Conservation (phyloP, 2,888 invertebrate species). For the Leucoma salicis region DNA sequence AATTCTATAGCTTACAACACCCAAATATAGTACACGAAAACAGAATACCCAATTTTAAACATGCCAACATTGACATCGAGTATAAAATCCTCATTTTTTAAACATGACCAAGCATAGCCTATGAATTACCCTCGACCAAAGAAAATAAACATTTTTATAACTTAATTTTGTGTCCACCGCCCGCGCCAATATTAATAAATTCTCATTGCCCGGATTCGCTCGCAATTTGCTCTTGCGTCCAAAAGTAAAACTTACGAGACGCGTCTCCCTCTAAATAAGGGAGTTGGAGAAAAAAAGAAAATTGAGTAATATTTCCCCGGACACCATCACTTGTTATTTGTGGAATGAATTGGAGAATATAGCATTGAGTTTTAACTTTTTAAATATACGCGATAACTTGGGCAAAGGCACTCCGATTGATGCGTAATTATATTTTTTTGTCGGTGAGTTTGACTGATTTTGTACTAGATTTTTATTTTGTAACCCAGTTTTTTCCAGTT, state of each 20-base stretch:
- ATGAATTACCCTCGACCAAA: slow-evolving; percentile 11
- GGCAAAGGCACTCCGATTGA: too few species aligned
- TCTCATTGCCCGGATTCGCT: slow-evolving; percentile 74
- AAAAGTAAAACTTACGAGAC: slow-evolving; percentile 71
- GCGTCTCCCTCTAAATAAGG: slow-evolving; percentile 67
- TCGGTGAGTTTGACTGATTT: too few species aligned
- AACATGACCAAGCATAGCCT: slow-evolving; percentile 9
- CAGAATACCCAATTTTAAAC: too few species aligned
- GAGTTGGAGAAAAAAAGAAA: slow-evolving; percentile 34
- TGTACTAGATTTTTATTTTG: too few species aligned
- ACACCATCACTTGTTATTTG: slow-evolving; percentile 4
- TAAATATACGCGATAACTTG: too few species aligned
- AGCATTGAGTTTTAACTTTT: neutral
- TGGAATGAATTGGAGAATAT: neutral
- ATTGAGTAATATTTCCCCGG: slow-evolving; percentile 2
- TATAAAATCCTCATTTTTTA: slow-evolving; percentile 6
- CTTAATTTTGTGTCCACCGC: slow-evolving; percentile 58
- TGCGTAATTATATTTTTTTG: too few species aligned
- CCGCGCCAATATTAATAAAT: slow-evolving; percentile 79
- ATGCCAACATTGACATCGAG: too few species aligned
- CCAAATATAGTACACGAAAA: too few species aligned
- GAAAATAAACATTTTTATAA: slow-evolving; percentile 57
- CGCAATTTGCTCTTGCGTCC: slow-evolving; percentile 74
- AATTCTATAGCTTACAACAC: too few species aligned
- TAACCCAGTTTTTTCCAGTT: too few species aligned